Percentiles rank a stretch among this genome's conserved stretches.
phyloP scores from a whole-genome alignment of 2,888 invertebrate species.

The Drosophila leonis region DNA sequence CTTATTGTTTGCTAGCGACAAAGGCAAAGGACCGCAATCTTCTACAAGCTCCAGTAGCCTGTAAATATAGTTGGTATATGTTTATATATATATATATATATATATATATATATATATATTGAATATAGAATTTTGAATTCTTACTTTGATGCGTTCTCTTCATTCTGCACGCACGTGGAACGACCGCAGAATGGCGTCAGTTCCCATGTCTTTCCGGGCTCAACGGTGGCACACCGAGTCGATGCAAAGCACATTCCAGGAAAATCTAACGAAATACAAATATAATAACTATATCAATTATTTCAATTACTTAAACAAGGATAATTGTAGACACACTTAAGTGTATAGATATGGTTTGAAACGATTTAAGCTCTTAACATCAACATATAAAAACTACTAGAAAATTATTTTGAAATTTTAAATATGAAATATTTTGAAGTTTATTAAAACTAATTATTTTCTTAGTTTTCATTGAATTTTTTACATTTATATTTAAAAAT shows the following conservation, averaged over 20 bases:
- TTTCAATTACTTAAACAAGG: neutral
- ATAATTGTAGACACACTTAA: no score
- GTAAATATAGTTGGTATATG: slow-evolving; percentile 6
- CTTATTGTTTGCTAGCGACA: slow-evolving; percentile 90
- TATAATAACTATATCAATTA: neutral
- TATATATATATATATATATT: no score
- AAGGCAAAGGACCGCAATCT: slow-evolving; percentile 95
- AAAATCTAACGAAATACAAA: slow-evolving; percentile 88
- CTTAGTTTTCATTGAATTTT: no score
- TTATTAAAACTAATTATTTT: no score
- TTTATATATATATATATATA: no score
- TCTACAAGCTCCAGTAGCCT: slow-evolving; percentile 93
- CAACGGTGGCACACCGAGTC: slow-evolving; percentile 94
- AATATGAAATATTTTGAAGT: no score
- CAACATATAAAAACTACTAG: no score
- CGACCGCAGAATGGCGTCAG: slow-evolving; percentile 96
- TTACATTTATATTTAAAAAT: no score
- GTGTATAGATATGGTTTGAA: no score
- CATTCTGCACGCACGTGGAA: slow-evolving; percentile 93
- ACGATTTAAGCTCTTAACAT: no score
- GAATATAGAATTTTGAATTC: neutral
- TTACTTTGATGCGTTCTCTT: slow-evolving; percentile 89
- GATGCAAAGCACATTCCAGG: slow-evolving; percentile 96
- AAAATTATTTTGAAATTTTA: no score
- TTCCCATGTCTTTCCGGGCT: slow-evolving; percentile 94